phyloP scores from a whole-genome alignment of 2,888 invertebrate genomes.

The Drosophila conformis region DNA sequence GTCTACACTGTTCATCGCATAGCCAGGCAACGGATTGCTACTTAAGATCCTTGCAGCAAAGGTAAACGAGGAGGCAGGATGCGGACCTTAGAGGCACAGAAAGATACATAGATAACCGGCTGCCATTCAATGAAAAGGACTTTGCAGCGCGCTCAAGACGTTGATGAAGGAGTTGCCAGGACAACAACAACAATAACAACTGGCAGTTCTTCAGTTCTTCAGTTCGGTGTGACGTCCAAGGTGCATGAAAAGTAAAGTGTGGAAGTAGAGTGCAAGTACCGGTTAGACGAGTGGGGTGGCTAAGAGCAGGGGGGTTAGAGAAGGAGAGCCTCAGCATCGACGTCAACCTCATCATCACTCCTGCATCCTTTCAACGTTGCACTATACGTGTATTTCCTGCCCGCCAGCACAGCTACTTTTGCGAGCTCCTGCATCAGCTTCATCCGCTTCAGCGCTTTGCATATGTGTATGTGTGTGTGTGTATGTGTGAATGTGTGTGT shows the following conservation, averaged over 20 bases:
- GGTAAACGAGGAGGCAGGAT: conserved; percentile 25
- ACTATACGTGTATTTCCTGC: conserved; percentile 20
- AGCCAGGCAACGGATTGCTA: conserved; percentile 69
- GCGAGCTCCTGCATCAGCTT: conserved; percentile 16
- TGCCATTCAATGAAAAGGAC: conserved; percentile 75
- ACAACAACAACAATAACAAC: conserved; percentile 7
- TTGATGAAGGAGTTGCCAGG: conserved; percentile 45
- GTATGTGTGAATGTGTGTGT: conserved; percentile 2
- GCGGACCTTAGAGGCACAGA: not conserved
- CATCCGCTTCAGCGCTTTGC: conserved; percentile 34
- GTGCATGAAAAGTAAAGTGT: conserved; percentile 66
- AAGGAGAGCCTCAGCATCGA: not conserved
- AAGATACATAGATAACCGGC: conserved; percentile 68
- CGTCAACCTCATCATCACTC: conserved; percentile 21
- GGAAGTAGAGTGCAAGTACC: conserved; percentile 69
- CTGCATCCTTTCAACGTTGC: conserved; percentile 36
- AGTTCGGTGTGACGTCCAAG: conserved; percentile 31
- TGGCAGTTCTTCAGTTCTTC: conserved; percentile 13
- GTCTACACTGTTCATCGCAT: conserved; percentile 54
- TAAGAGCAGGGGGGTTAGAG: not conserved
- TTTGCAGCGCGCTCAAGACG: conserved; percentile 48
- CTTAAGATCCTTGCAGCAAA: conserved; percentile 60
- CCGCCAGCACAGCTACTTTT: conserved; percentile 16
- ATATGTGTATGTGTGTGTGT: not conserved
- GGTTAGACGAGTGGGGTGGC: not conserved